These are phyloP conservation scores for Andrena chrysosceles DNA, from an alignment of 2,888 invertebrate genomes.

Conservation along the genomic window DNA sequence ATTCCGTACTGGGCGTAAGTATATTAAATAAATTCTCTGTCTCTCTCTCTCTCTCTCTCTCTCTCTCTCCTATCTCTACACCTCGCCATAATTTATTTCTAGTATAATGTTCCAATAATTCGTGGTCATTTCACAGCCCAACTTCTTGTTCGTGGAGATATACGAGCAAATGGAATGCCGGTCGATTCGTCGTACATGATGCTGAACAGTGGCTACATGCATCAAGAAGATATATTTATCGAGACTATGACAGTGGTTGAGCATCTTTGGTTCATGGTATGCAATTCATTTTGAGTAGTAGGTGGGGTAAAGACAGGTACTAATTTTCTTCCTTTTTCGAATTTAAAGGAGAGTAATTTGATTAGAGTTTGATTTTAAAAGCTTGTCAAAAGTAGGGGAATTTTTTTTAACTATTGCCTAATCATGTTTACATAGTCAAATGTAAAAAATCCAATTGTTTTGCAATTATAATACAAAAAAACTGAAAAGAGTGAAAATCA, in stretches of 20 bases:
- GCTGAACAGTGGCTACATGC: conserved; percentile 94
- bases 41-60: not conserved
- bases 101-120: not conserved
- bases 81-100: not conserved
- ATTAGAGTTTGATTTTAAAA: too few species aligned
- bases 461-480: too few species aligned
- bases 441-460: too few species aligned
- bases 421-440: too few species aligned
- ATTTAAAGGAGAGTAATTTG: too few species aligned
- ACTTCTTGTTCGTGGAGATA: conserved; percentile 91
- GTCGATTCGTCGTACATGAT: conserved; percentile 91
- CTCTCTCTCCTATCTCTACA: not conserved
- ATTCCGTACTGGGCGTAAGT: conserved; percentile 90
- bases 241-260: conserved; percentile 94
- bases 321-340: too few species aligned
- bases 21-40: not conserved
- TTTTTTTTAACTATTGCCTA: too few species aligned
- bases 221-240: conserved; percentile 96
- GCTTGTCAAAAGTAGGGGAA: too few species aligned
- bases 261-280: conserved; percentile 94
- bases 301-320: too few species aligned
- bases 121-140: conserved; percentile 82
- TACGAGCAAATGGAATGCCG: conserved; percentile 91
- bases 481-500: too few species aligned
- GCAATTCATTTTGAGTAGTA: not conserved